phyloP scores from a whole-genome alignment of 37 sponge, comb jelly and placozoan species.

The Mnemiopsis leidyi region DNA sequence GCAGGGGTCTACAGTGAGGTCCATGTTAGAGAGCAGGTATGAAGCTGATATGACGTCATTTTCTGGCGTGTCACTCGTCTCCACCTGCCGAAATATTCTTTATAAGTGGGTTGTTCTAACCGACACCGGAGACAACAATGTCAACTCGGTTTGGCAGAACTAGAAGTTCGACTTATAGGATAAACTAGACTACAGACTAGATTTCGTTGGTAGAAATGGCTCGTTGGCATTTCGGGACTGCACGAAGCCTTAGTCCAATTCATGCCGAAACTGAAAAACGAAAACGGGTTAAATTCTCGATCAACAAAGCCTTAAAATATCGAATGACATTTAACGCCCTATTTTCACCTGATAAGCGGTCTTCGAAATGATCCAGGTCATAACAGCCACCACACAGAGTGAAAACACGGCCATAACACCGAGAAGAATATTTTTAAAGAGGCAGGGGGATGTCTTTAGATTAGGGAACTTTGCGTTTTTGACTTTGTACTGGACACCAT shows the following conservation, averaged over 20 bases:
- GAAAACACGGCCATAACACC: neutral
- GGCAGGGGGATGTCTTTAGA: neutral
- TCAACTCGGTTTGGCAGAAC: neutral
- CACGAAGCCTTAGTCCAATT: neutral
- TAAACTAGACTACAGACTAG: neutral
- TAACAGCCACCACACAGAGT: neutral
- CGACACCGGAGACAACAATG: too few relatives aligned
- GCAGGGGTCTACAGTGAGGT: conserved; percentile 72
- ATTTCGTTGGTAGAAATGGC: neutral
- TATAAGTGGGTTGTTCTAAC: too few relatives aligned
- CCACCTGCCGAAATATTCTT: neutral
- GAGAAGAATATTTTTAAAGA: neutral
- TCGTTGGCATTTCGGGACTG: neutral
- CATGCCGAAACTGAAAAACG: neutral
- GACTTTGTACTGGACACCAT: neutral
- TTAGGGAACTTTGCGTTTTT: neutral
- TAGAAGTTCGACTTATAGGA: neutral
- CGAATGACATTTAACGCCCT: neutral
- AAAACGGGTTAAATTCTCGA: neutral
- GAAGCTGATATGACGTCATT: neutral
- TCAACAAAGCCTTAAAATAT: neutral
- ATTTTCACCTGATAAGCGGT: neutral
- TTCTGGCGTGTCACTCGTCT: neutral
- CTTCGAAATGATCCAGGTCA: neutral
- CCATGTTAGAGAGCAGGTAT: conserved; percentile 49